phyloP scores from a whole-genome alignment of 2,888 invertebrate genomes.

The Nineta flava region DNA sequence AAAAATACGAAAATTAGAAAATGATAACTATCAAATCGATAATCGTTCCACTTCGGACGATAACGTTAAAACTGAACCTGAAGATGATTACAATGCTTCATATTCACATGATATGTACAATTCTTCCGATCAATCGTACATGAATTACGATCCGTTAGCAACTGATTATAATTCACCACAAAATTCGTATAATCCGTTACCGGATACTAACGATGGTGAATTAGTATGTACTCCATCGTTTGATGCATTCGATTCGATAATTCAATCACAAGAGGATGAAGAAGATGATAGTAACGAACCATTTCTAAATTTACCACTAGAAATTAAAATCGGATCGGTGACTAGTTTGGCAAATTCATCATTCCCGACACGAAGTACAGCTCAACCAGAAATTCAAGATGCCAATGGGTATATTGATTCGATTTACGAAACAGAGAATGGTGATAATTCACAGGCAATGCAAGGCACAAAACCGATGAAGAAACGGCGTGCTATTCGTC shows the following conservation, averaged over 20 bases:
- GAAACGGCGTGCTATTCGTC: not conserved
- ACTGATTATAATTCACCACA: not conserved
- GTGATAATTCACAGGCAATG: not conserved
- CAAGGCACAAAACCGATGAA: not conserved
- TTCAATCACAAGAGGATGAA: not conserved
- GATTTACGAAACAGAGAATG: not conserved
- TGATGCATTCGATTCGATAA: not conserved
- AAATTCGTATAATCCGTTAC: not conserved
- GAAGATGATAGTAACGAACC: not conserved
- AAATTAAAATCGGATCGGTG: not conserved
- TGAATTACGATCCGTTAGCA: not conserved
- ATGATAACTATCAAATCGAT: slow-evolving; percentile 5
- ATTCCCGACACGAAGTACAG: not conserved
- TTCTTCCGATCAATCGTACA: not conserved
- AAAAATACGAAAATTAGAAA: slow-evolving; percentile 4
- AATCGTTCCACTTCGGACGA: not conserved
- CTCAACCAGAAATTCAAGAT: not conserved
- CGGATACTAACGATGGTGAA: not conserved
- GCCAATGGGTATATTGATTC: not conserved
- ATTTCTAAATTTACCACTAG: not conserved
- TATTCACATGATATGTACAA: not conserved
- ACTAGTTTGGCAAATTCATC: not conserved
- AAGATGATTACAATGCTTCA: not conserved
- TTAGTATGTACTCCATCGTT: not conserved
- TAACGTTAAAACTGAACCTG: not conserved